Evolutionary conservation across 2,113 vertebrate genomes (phyloP).

Genomic region (Bos taurus): DNA sequence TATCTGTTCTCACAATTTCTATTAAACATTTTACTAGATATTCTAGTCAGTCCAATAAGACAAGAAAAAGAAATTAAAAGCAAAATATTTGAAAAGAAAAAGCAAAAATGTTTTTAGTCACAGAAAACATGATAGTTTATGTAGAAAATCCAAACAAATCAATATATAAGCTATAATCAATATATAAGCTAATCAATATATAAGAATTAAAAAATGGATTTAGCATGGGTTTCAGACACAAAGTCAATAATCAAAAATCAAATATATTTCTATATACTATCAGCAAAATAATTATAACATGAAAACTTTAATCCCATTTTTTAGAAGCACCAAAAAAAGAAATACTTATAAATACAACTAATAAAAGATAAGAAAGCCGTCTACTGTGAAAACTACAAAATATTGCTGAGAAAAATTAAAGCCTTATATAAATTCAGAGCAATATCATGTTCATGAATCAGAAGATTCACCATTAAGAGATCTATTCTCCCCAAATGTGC

Average conservation of each 20-base stretch:
- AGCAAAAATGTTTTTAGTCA: neutral
- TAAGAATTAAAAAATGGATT: neutral
- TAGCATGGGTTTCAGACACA: neutral
- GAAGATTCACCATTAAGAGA: neutral
- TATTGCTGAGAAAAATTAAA: neutral
- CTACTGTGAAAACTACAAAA: neutral
- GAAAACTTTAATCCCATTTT: neutral
- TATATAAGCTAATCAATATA: neutral
- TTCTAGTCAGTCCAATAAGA: neutral
- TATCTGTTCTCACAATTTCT: neutral
- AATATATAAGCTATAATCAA: neutral
- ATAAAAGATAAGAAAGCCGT: neutral
- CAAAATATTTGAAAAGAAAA: neutral
- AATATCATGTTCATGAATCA: neutral
- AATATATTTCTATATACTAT: neutral
- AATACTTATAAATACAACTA: neutral
- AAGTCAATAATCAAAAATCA: neutral
- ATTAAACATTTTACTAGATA: neutral
- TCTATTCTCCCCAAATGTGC: neutral
- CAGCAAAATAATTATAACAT: neutral
- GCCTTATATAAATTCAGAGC: neutral
- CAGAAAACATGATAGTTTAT: neutral
- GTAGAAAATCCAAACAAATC: neutral
- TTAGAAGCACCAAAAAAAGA: neutral
- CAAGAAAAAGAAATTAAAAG: slow-evolving; percentile 3